Base-by-base conservation (phyloP, 23 tunicate genomes). In the Clavelina lepadiformis region DNA sequence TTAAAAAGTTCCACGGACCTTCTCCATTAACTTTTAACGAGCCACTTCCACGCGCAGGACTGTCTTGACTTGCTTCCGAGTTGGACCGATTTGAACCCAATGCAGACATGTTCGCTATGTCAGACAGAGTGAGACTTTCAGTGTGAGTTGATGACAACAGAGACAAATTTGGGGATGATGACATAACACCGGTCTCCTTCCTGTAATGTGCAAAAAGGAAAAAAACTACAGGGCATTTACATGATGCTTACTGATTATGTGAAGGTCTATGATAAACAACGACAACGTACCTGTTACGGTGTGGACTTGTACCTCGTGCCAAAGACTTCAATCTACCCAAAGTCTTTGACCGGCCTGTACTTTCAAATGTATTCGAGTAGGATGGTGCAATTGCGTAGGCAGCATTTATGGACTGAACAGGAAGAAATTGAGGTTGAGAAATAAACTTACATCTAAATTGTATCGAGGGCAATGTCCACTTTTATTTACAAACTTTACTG, bases 381-480 rank as follows among this genome's bases (percentile, higher is more conserved):
- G 72, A 38, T 30, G 86, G 86, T 52, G 67, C 63, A 8, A 74
- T 67, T 3, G 83, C 67, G 67, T 77, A 80, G 32, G 86, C 86
- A 49, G 86, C 86, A 80, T 80, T 80, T 47, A 80, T 53, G 19
- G 86, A 80, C 86, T 80, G 60, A 33, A 58, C 35, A 60, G 8
- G 8, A 54, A 6, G 8, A 54, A 54, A 13, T 7, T 11, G n/a
- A n/a, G n/a, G n/a, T n/a, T n/a, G n/a, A n/a, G n/a, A n/a, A n/a
- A n/a, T n/a, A n/a, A n/a, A n/a, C n/a, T n/a, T n/a, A n/a, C n/a
- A n/a, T n/a, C n/a, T n/a, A n/a, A n/a, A n/a, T n/a, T n/a, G n/a
- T n/a, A n/a, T n/a, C n/a, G n/a, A n/a, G n/a, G n/a, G n/a, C n/a
- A n/a, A n/a, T n/a, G 13, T 44, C 50, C 13, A 18, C 18, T 44